Evolutionary conservation across 2,113 vertebrate species (phyloP).

Genomic region (Hemichromis elongatus): DNA sequence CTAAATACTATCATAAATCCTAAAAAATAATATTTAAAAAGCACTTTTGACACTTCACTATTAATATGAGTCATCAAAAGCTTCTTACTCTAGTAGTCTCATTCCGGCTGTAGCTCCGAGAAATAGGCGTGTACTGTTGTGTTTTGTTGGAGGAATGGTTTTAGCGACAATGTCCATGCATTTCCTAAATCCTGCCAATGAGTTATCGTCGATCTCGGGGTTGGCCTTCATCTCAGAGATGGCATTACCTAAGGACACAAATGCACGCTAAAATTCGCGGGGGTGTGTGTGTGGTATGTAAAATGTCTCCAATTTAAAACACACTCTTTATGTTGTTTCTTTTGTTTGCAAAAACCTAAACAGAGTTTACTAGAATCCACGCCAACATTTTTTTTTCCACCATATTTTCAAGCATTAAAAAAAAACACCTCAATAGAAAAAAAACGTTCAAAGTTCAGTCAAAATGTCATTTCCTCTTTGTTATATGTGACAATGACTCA

Average conservation of each 20-base stretch:
- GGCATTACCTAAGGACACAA: slow-evolving; percentile 72
- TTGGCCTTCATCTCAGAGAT: slow-evolving; percentile 83
- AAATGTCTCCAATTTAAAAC: not conserved
- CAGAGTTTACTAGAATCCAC: not conserved
- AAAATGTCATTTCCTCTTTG: not conserved
- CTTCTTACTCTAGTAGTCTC: slow-evolving; percentile 85
- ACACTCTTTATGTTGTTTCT: not conserved
- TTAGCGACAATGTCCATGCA: slow-evolving; percentile 76
- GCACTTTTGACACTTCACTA: not conserved
- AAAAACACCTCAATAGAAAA: no score
- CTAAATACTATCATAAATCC: fast-evolving
- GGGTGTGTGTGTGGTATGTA: not conserved
- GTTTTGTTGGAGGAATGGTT: slow-evolving; percentile 75
- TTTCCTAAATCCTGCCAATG: slow-evolving; percentile 65
- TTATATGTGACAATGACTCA: slow-evolving; percentile 49
- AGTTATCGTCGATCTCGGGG: slow-evolving; percentile 41
- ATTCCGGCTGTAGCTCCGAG: slow-evolving; percentile 96
- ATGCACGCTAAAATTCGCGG: not conserved
- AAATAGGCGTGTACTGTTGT: slow-evolving; percentile 77
- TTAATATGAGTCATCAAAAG: not conserved
- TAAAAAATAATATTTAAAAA: not conserved
- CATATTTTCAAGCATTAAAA: no score
- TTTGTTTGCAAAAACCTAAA: not conserved
- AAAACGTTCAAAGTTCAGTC: not conserved
- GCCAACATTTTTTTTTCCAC: no score